These are phyloP conservation scores for Schizaphis graminum DNA, from an alignment of 2,888 invertebrate species.

Conservation along the genomic window DNA sequence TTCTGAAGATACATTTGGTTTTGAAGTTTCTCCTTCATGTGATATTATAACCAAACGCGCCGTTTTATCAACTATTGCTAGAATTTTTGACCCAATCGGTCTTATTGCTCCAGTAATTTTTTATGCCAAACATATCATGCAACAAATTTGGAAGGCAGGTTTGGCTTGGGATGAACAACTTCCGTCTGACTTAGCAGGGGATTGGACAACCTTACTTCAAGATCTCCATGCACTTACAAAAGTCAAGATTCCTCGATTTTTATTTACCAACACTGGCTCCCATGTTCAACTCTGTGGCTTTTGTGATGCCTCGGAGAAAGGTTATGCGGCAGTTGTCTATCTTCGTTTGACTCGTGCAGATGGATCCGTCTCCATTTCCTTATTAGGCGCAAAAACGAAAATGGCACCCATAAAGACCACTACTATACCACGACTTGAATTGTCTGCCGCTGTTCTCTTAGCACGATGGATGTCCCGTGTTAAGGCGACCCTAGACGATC, in stretches of 20 bases:
- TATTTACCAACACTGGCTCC: not conserved
- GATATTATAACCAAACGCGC: conserved; percentile 63
- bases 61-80: conserved; percentile 66
- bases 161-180: not conserved
- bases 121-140: conserved; percentile 41
- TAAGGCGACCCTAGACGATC: not conserved
- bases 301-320: not conserved
- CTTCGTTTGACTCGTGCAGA: too few species aligned
- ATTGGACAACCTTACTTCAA: not conserved
- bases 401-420: not conserved
- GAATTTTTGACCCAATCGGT: conserved; percentile 66
- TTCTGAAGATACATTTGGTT: conserved; percentile 63
- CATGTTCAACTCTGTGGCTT: not conserved
- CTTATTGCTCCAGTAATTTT: conserved; percentile 56
- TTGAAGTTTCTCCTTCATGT: conserved; percentile 43
- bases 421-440: conserved; percentile 45
- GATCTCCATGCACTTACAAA: not conserved
- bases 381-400: too few species aligned
- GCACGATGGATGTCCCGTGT: not conserved
- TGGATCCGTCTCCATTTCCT: too few species aligned
- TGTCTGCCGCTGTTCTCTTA: conserved; percentile 46
- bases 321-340: too few species aligned
- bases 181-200: too few species aligned
- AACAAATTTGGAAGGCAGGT: not conserved
- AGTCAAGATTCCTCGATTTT: not conserved